A percentile compares a stretch with the other conserved stretches of the same genome.
These are phyloP conservation scores for Pelmatolapia mariae DNA, from an alignment of 2,113 vertebrate species.

Conservation along the genomic window DNA sequence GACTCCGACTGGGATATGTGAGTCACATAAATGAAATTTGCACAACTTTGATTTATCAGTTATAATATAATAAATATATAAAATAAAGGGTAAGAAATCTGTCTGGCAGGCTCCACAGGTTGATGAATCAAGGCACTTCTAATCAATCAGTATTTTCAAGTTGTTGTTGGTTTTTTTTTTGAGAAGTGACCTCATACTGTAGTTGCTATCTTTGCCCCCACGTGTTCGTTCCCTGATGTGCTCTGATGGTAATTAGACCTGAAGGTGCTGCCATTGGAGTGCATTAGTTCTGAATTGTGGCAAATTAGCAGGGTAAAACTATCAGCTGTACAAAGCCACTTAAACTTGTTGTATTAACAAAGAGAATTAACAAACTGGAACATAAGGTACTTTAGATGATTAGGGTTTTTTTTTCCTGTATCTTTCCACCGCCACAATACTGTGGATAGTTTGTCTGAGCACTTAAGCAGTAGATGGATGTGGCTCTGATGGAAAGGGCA, in stretches of 20 bases:
- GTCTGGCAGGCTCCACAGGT: background rate
- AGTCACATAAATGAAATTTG: background rate
- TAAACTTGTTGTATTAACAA: background rate
- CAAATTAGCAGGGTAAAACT: background rate
- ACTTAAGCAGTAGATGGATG: conserved; percentile 26
- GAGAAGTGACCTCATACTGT: background rate
- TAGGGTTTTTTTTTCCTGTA: background rate
- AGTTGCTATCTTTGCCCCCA: background rate
- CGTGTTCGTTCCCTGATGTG: background rate
- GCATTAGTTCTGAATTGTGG: background rate
- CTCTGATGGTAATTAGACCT: background rate
- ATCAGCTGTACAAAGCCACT: background rate
- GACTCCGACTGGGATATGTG: background rate
- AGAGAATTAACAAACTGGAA: background rate
- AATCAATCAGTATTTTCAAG: background rate
- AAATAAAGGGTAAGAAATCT: background rate
- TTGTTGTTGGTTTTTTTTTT: background rate
- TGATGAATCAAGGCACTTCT: background rate
- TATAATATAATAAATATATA: background rate
- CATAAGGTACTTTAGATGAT: background rate
- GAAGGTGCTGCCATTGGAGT: background rate
- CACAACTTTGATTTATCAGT: background rate
- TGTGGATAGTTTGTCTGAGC: background rate
- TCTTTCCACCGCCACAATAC: background rate
- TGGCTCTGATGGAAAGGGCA: conserved; percentile 34